phyloP scores from a whole-genome alignment of 2,888 invertebrate genomes.

The Adineta ricciae region DNA sequence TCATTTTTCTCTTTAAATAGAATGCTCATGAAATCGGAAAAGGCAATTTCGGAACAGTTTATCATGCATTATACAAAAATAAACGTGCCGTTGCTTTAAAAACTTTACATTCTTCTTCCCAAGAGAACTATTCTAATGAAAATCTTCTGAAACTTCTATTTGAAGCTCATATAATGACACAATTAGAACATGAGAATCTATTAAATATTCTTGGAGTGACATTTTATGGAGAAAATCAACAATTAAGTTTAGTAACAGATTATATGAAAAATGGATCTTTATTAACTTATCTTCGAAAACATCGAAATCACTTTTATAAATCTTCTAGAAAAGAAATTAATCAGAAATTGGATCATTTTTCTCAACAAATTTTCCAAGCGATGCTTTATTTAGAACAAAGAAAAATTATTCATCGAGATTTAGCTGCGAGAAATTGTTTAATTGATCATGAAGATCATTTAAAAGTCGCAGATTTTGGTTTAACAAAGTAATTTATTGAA shows the following conservation, averaged over 20 bases:
- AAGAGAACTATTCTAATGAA: not conserved
- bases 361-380: not conserved
- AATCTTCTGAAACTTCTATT: not conserved
- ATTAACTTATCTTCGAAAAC: not conserved
- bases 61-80: not conserved
- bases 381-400: not conserved
- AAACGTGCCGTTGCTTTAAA: not conserved
- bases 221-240: not conserved
- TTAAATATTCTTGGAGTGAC: not conserved
- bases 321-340: not conserved
- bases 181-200: not conserved
- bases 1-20: not conserved
- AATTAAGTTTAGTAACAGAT: not conserved
- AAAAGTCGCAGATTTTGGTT: not conserved
- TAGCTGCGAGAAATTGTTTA: not conserved
- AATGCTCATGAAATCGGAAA: not conserved
- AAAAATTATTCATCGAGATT: not conserved
- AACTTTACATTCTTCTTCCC: not conserved
- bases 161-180: not conserved
- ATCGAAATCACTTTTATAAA: not conserved
- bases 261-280: not conserved
- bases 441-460: not conserved
- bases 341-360: constrained; percentile 48
- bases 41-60: not conserved
- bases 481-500: not conserved